A percentile compares a stretch with the other conserved stretches of the same genome.
These are phyloP conservation scores for Lates japonicus DNA, from an alignment of 2,797 vertebrate species.

Conservation along the genomic window DNA sequence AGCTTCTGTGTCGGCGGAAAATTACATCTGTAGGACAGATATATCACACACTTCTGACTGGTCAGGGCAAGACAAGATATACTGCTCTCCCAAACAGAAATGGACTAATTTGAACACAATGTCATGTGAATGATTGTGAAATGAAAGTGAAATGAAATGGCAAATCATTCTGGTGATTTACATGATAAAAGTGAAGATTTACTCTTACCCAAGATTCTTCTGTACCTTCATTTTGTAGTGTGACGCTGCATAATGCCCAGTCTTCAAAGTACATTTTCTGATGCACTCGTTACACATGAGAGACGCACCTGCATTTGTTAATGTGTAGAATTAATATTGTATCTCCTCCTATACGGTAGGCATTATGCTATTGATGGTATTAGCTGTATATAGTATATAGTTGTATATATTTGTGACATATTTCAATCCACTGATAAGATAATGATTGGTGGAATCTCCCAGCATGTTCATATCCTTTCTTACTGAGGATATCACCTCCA, in stretches of 20 bases:
- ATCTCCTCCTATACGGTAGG: neutral
- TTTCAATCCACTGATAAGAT: slow-evolving; percentile 6
- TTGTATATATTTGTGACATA: neutral
- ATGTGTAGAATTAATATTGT: neutral
- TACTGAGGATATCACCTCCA: neutral
- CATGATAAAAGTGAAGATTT: neutral
- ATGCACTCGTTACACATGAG: too few relatives aligned
- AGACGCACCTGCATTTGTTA: neutral
- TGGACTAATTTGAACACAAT: neutral
- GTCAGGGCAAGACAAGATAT: neutral
- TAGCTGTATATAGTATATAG: neutral
- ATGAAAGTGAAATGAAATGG: neutral
- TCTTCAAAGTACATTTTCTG: too few relatives aligned
- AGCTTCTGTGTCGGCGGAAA: neutral
- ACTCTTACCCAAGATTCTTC: neutral
- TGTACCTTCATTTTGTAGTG: neutral
- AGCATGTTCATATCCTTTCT: neutral
- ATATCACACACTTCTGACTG: neutral
- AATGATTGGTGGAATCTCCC: neutral
- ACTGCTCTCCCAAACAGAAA: neutral
- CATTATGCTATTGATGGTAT: neutral
- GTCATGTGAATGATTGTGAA: neutral
- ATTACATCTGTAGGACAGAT: neutral
- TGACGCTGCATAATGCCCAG: neutral
- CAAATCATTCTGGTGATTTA: neutral